Evolutionary conservation across 2,113 vertebrate species (phyloP).

Genomic region (Sterrhoptilus dennistouni): DNA sequence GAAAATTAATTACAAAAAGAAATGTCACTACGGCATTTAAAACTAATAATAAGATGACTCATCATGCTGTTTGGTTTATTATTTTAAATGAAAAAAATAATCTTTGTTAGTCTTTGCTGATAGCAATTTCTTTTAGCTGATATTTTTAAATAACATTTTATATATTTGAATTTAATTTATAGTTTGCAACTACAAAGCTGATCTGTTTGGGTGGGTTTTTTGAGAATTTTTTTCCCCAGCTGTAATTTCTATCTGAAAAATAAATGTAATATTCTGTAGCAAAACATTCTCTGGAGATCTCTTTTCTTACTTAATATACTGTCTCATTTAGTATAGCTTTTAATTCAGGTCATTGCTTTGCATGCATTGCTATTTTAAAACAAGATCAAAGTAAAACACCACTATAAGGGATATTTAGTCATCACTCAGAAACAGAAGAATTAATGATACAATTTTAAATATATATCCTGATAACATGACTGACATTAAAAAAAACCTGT

Average conservation of each 20-base stretch:
- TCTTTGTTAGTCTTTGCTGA: constrained; percentile 20
- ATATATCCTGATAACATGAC: constrained; percentile 19
- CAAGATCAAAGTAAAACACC: constrained; percentile 13
- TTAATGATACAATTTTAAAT: constrained; percentile 25
- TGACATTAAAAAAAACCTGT: constrained; percentile 13
- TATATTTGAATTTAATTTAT: background rate
- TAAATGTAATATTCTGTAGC: background rate
- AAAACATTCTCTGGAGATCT: background rate
- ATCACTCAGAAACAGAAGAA: constrained; percentile 6
- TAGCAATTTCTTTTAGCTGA: constrained; percentile 5
- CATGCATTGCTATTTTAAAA: constrained; percentile 9
- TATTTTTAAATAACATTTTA: background rate
- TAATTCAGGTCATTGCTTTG: constrained; percentile 17
- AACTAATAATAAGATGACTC: background rate
- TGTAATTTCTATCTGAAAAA: background rate
- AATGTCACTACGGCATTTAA: background rate
- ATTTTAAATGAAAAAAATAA: background rate
- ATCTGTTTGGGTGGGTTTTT: background rate
- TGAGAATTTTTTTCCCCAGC: background rate
- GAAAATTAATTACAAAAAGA: constrained; percentile 30
- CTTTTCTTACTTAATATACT: background rate
- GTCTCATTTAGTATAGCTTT: background rate
- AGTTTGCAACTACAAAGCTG: background rate
- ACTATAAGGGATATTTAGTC: constrained; percentile 13
- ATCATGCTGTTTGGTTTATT: background rate